These are phyloP conservation scores for Mormyrops boulengeri DNA, from an alignment of 2,797 vertebrate genomes.

Conservation along the genomic window DNA sequence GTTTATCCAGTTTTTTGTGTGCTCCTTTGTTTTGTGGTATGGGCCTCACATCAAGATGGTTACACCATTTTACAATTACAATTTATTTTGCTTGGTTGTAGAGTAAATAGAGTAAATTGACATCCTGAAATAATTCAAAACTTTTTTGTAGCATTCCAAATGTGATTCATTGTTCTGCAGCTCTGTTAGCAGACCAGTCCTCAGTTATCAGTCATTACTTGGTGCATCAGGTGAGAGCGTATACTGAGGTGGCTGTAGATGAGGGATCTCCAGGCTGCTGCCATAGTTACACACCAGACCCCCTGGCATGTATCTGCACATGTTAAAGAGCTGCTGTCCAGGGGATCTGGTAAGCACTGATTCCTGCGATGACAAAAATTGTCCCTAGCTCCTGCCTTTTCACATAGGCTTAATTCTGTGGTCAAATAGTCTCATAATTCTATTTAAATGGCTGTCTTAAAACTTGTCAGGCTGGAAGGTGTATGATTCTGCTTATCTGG, in stretches of 20 bases:
- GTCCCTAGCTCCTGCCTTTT: not conserved
- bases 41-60: not conserved
- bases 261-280: not conserved
- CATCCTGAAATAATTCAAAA: not conserved
- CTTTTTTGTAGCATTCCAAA: not conserved
- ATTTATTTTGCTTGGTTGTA: not conserved
- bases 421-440: not conserved
- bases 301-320: not conserved
- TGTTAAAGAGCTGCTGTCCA: not conserved
- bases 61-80: too few species aligned
- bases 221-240: not conserved
- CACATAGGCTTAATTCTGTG: not conserved
- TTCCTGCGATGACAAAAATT: not conserved
- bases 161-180: not conserved
- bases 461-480: not conserved
- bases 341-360: not conserved
- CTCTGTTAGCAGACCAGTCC: not conserved
- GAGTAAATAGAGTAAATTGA: not conserved
- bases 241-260: not conserved
- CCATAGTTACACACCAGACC: not conserved
- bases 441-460: not conserved
- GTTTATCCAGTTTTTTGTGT: not conserved
- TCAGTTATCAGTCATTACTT: not conserved
- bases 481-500: not conserved
- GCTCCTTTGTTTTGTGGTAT: not conserved